A percentile compares a stretch with the other conserved stretches of the same genome.
Evolutionary conservation across 2,113 vertebrate genomes (phyloP).

Genomic region (Halichoerus grypus): DNA sequence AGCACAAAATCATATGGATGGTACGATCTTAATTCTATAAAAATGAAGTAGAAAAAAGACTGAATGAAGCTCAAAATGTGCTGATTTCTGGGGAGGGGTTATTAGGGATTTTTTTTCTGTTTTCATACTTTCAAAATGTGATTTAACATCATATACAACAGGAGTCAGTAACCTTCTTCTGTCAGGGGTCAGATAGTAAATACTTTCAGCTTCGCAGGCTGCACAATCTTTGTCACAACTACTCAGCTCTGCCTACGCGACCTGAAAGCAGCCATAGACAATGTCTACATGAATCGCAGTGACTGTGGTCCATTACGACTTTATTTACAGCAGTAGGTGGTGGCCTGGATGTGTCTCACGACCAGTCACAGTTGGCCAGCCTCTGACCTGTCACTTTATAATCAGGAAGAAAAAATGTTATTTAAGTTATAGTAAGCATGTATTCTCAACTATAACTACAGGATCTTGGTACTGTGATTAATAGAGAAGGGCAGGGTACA

Average conservation of each 20-base stretch:
- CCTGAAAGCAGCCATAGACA: not conserved
- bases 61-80: not conserved
- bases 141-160: not conserved
- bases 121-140: not conserved
- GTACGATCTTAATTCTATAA: not conserved
- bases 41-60: not conserved
- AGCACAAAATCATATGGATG: not conserved
- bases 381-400: not conserved
- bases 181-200: not conserved
- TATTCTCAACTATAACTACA: not conserved
- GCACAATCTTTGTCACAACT: not conserved
- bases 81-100: not conserved
- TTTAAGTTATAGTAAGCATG: not conserved
- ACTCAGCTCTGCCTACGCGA: accelerated
- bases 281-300: accelerated
- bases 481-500: not conserved
- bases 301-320: not conserved
- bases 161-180: not conserved
- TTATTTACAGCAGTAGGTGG: not conserved
- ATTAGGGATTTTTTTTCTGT: not conserved
- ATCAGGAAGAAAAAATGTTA: not conserved
- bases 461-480: not conserved
- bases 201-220: not conserved
- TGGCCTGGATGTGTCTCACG: not conserved
- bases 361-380: not conserved